Evolutionary conservation across 1,140 invertebrate genomes (phyloP), one percentile per base, ranked within the genome.

Genomic region (Steinernema feltiae): DNA sequence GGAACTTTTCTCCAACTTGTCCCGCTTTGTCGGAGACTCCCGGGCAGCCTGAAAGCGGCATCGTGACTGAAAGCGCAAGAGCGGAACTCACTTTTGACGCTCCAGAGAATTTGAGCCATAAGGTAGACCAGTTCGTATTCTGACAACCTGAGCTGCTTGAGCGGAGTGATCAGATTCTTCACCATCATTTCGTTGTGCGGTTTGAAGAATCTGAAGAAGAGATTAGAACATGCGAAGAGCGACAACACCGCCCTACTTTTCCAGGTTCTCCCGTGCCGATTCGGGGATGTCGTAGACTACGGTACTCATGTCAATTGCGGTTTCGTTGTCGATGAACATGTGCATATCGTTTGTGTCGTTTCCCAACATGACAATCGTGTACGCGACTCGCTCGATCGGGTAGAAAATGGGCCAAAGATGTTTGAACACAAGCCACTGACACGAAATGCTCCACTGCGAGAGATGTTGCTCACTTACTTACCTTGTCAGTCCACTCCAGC

Each of bases 391-490:
- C 35, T 78, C 77, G 21, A 78, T 32, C 46, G 75, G 48, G 29
- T 71, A 48, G 69, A 78, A 78, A 21, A 30, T n/a, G n/a, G 74
- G 41, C 77, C 77, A 78, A 27, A 78, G 75, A 32, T 76, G 73
- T 63, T 78, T 78, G 74, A 78, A 78, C 35, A 78, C 48, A 35
- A 77, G 30, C 77, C 77, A 78, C 71, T 74, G 18, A 27, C 73
- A 29, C 21, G 3, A 27, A 63, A 27, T 3, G 24, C 53, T 27
- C 53, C 24, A 7, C 24, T 3, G 24, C 7, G 15, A 63, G 15
- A 63, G n/a, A n/a, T n/a, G n/a, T n/a, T n/a, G n/a, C n/a, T n/a
- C n/a, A 63, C 15, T 15, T 7, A 63, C 12, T 63, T 63, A 27
- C 53, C 53, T 63, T 63, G 53, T 63, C 53, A 15, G 7, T 63